Percentiles rank a stretch among this genome's conserved stretches.
These are phyloP conservation scores for Thera britannica DNA, from an alignment of 2,888 invertebrate genomes.

Conservation along the genomic window DNA sequence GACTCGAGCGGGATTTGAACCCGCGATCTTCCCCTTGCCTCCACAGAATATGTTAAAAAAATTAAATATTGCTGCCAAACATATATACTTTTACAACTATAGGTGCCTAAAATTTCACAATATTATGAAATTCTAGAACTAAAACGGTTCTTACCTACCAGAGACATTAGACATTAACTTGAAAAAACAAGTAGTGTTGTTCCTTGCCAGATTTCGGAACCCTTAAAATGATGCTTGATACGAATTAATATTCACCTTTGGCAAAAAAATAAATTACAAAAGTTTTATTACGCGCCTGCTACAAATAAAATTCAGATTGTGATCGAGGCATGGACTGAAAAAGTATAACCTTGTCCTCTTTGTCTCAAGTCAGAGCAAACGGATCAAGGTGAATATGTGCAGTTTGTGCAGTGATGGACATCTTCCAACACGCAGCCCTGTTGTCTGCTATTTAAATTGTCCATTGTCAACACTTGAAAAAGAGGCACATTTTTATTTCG, in stretches of 20 bases:
- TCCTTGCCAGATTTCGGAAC: background rate
- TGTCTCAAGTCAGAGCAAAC: slow-evolving; percentile 62
- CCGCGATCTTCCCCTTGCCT: no score
- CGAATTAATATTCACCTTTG: slow-evolving; percentile 14
- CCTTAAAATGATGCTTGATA: no score
- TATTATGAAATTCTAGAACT: no score
- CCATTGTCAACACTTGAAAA: slow-evolving; percentile 29
- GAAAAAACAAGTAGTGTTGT: background rate
- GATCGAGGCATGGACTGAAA: slow-evolving; percentile 69
- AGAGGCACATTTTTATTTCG: no score
- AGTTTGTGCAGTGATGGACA: slow-evolving; percentile 46
- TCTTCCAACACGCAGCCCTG: slow-evolving; percentile 52
- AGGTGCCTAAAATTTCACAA: no score
- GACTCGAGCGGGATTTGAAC: no score
- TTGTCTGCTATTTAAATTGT: slow-evolving; percentile 36
- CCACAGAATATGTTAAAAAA: no score
- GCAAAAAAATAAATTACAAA: slow-evolving; percentile 46
- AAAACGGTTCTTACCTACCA: background rate
- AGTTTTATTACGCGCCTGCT: slow-evolving; percentile 52
- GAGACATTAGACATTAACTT: background rate
- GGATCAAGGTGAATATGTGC: slow-evolving; percentile 68
- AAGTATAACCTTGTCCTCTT: slow-evolving; percentile 70
- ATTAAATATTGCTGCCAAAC: no score
- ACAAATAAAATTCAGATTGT: slow-evolving; percentile 60
- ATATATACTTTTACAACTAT: no score